phyloP scores from a whole-genome alignment of 1,140 invertebrate species.

The Drosophila serrata region DNA sequence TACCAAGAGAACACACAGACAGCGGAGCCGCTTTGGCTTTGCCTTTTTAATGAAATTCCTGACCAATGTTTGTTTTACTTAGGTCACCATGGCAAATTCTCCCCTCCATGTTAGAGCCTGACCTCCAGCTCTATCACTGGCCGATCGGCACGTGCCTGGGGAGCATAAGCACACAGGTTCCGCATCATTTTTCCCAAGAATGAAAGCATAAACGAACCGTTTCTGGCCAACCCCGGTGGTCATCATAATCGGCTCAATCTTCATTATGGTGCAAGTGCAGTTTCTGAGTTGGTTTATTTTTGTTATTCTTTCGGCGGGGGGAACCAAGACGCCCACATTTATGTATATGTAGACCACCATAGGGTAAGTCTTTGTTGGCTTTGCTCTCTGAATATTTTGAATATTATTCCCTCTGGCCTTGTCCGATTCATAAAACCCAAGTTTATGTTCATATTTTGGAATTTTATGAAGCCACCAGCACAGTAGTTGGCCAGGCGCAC shows the following conservation, averaged over 20 bases:
- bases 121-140: constrained; percentile 33
- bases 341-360: constrained; percentile 17
- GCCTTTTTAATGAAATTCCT: constrained; percentile 80
- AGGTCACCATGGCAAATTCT: constrained; percentile 73
- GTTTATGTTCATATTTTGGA: constrained; percentile 30
- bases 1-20: constrained; percentile 41
- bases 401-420: constrained; percentile 13
- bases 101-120: constrained; percentile 5
- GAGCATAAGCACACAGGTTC: constrained; percentile 77
- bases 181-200: constrained; percentile 78
- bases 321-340: constrained; percentile 34
- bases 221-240: constrained; percentile 62
- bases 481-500: constrained; percentile 37
- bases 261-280: constrained; percentile 48
- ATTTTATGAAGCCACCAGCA: constrained; percentile 40
- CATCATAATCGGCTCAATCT: constrained; percentile 44
- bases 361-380: constrained; percentile 57
- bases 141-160: constrained; percentile 73
- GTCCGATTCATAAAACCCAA: constrained; percentile 30
- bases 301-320: constrained; percentile 38
- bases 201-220: constrained; percentile 81
- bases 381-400: constrained; percentile 14
- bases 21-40: constrained; percentile 29
- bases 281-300: constrained; percentile 69
- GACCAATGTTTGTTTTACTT: constrained; percentile 75